These are phyloP conservation scores for Spea hammondii DNA, from an alignment of 2,797 vertebrate genomes.

Conservation along the genomic window DNA sequence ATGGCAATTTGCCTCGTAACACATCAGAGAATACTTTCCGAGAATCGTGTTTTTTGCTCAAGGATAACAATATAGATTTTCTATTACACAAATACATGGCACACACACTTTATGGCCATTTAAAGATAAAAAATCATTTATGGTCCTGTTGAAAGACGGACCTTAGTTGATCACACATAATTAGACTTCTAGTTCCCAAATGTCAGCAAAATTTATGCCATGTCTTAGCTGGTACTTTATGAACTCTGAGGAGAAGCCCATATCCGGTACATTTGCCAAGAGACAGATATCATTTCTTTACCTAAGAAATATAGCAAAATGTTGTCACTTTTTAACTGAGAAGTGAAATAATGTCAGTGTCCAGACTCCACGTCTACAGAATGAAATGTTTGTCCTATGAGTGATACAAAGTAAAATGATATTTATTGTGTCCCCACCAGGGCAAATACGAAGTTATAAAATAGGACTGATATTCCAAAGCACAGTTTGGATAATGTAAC, in stretches of 20 bases:
- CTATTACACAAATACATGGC: constrained; percentile 22
- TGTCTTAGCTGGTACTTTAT: neutral
- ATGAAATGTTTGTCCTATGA: neutral
- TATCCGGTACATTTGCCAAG: neutral
- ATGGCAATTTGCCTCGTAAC: constrained; percentile 36
- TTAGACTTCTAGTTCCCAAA: neutral
- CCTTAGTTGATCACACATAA: constrained; percentile 20
- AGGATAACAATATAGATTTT: constrained; percentile 44
- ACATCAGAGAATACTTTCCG: constrained; percentile 24
- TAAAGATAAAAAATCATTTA: constrained; percentile 16
- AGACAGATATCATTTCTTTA: neutral
- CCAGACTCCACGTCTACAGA: neutral
- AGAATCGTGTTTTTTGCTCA: constrained; percentile 23
- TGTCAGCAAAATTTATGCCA: constrained; percentile 3
- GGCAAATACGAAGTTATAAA: too few relatives aligned
- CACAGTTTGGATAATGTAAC: too few relatives aligned
- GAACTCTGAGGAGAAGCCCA: too few relatives aligned
- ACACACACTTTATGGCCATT: constrained; percentile 16
- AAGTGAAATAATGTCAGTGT: neutral
- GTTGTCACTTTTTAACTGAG: neutral
- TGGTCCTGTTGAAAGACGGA: constrained; percentile 11
- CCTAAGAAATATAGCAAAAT: neutral
- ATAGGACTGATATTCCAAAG: too few relatives aligned
- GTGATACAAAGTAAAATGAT: neutral
- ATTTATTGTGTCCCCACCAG: too few relatives aligned